Conservation (phyloP, 2,888 invertebrate species). For the Tachystola acroxantha region DNA sequence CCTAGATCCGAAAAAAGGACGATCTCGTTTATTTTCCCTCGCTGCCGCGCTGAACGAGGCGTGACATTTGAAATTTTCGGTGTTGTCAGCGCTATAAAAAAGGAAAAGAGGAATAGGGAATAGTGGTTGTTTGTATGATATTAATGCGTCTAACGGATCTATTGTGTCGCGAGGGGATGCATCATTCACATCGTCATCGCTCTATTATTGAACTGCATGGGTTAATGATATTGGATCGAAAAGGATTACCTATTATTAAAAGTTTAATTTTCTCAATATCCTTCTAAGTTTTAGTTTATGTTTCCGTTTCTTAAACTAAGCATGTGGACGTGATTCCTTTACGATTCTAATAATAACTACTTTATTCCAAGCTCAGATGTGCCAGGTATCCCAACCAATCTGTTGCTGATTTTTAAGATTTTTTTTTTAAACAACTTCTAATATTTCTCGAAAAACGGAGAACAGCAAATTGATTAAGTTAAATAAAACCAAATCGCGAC, state of each 20-base stretch:
- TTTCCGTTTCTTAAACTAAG: too few relatives aligned
- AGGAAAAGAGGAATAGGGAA: conserved; percentile 47
- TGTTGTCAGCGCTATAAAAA: conserved; percentile 62
- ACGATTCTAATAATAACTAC: too few relatives aligned
- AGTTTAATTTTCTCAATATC: conserved; percentile 4
- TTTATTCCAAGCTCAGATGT: too few relatives aligned
- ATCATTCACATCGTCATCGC: conserved; percentile 46
- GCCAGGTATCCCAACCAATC: too few relatives aligned
- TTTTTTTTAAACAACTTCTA: too few relatives aligned
- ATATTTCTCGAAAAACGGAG: too few relatives aligned
- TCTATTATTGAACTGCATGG: conserved; percentile 32
- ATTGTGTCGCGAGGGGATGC: conserved; percentile 53
- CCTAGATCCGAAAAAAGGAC: conserved; percentile 40
- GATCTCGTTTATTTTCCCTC: conserved; percentile 64
- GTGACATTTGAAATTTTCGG: conserved; percentile 71
- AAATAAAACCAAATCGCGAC: too few relatives aligned
- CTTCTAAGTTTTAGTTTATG: conserved; percentile 6
- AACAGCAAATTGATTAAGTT: too few relatives aligned
- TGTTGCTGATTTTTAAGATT: too few relatives aligned
- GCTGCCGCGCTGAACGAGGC: conserved; percentile 67
- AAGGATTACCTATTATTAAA: conserved; percentile 44
- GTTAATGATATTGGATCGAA: conserved; percentile 49
- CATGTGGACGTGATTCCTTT: too few relatives aligned
- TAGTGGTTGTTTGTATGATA: conserved; percentile 62
- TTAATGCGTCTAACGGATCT: conserved; percentile 71